Evolutionary conservation across 37 sponge, comb jelly and placozoan genomes (phyloP), one percentile per base, ranked within the genome.

Genomic region (Axinella damicornis): DNA sequence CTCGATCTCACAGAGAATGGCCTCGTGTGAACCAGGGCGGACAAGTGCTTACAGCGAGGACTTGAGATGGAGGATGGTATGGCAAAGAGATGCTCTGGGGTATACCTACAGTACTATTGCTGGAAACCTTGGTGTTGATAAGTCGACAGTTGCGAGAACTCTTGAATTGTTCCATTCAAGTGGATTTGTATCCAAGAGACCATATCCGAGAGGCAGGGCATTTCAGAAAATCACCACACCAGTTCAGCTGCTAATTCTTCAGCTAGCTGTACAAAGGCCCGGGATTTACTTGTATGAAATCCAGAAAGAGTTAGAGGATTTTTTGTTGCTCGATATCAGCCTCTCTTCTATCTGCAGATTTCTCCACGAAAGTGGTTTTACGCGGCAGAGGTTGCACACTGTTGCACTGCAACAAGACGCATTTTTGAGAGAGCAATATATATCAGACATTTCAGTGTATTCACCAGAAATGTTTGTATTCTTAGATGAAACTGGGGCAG

Each of bases 41-140:
- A n/a, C n/a, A n/a, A n/a, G n/a, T n/a, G 74, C 83, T 17, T 83
- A 83, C 73, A 72, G 83, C 33, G 65, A 83, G 39, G 73, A 83
- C 53, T 33, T 83, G 15, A 57, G 73, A 18, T 83, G 83, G 83
- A 40, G 83, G 15, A 73, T 83, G 28, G 74, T 83, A 25, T 83
- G 83, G 83, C 73, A 83, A 72, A 28, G 24, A 15, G 46, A 40
- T 21, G 71, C 34, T 39, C 65, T 83, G 19, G 63, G 74, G 65
- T 33, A 6, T 4, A 18, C n/a, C 1, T 20, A 73, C 46, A n/a
- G n/a, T 5, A 2, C 5, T 25, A 28, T 83, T 35, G 83, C 83
- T 39, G 28, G 37, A 15, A 83, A 83, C 37, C n/a, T 86, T 24
- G 32, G 71, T 9, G 69, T 85, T 15, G 85, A 74, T 31, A 40